phyloP scores from a whole-genome alignment of 2,888 invertebrate genomes.

The Ormyrus pomaceus region DNA sequence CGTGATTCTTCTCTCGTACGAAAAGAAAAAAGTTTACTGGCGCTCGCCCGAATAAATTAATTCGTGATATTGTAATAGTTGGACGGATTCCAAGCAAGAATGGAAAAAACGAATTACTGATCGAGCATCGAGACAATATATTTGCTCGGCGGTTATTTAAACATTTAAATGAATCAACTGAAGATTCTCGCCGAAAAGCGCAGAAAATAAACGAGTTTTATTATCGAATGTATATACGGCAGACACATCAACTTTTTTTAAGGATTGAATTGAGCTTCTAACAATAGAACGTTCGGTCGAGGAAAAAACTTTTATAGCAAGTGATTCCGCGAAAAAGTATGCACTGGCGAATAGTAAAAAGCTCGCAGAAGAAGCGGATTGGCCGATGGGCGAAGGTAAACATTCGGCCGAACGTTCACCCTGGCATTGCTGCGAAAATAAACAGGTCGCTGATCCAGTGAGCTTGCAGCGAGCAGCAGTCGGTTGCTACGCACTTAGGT shows the following conservation, averaged over 20 bases:
- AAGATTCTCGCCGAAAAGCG: too few relatives aligned
- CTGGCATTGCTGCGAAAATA: constrained; percentile 74
- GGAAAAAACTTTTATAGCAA: too few relatives aligned
- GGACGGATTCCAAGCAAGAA: constrained; percentile 33
- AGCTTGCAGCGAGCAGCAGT: constrained; percentile 28
- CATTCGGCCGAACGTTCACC: constrained; percentile 71
- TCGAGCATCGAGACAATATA: constrained; percentile 6
- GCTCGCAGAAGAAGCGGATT: constrained; percentile 24
- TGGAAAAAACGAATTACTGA: neutral
- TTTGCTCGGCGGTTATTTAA: constrained; percentile 14
- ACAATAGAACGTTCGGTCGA: too few relatives aligned
- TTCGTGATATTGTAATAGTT: constrained; percentile 33
- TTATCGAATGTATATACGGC: too few relatives aligned
- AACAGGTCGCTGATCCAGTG: constrained; percentile 67
- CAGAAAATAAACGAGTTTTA: too few relatives aligned
- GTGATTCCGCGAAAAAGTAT: too few relatives aligned
- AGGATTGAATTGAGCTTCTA: too few relatives aligned
- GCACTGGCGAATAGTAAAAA: constrained; percentile 32
- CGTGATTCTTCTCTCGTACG: neutral
- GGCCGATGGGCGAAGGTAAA: constrained; percentile 66
- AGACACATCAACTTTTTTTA: too few relatives aligned
- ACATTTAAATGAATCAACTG: too few relatives aligned
- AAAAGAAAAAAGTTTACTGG: neutral
- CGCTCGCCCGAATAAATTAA: constrained; percentile 22
- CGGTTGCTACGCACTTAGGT: constrained; percentile 28